Evolutionary conservation across 2,888 invertebrate species (phyloP), one percentile per base, ranked within the genome.

Genomic region (Choreutis nemorana): DNA sequence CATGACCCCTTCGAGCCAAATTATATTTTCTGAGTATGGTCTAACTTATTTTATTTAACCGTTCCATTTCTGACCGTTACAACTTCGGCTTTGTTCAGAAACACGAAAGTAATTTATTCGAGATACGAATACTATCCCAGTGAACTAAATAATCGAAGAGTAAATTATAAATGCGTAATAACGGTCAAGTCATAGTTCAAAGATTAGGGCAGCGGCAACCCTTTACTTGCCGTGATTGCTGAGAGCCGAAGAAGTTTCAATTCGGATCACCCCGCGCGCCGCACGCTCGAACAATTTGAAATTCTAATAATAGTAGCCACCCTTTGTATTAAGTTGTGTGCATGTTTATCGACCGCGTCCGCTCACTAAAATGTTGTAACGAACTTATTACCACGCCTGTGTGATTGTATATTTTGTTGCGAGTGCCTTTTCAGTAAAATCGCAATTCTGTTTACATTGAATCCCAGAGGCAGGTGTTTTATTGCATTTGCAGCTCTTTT

Each of bases 181-280:
- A 77, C 78, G 78, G 78, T 78, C 78, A 75, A 77, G 77, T 73
- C 71, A 71, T 71, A 78, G 78, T 78, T 78, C 75, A 78, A 75
- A 78, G 78, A 77, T 77, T 77, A 73, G 71, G 78, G 72, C 73
- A 67, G 57, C 63, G 73, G 60, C 58, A 68, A 72, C 77, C 78
- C 72, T 73, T 65, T 49, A 46, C 60, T 55, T 28, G 30, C 12
- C 25, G 35, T 33, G 29, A 29, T 51, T 52, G 43, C 48, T 48
- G 50, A 47, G 50, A 63, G 61, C 66, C 61, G 59, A 72, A 67
- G 62, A 68, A 65, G 65, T 70, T 66, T 63, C 44, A 59, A 68
- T 66, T 61, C 58, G 54, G 58, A 55, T 59, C 56, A 54, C 56
- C 52, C 53, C 49, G 45, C 34, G 44, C 40, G 36, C 48, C 44